Conservation (phyloP, 2,888 invertebrate genomes). For the Nebria salina region DNA sequence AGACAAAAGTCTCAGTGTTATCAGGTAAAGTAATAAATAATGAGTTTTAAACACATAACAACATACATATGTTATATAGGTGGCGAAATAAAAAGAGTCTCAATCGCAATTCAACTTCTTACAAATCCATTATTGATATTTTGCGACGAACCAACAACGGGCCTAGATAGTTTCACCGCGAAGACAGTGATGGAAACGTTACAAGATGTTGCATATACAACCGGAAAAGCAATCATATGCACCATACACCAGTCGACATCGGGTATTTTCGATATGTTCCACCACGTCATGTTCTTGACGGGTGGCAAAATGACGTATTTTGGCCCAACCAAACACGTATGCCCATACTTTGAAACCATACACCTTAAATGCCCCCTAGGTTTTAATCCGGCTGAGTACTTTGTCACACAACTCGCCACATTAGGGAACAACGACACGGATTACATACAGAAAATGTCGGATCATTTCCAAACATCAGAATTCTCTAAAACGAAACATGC, state of each 20-base stretch:
- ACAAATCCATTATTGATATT: constrained; percentile 90
- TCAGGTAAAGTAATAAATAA: constrained; percentile 68
- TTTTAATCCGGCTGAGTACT: constrained; percentile 89
- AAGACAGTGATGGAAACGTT: constrained; percentile 79
- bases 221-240: constrained; percentile 83
- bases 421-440: constrained; percentile 59
- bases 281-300: constrained; percentile 79
- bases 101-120: constrained; percentile 86
- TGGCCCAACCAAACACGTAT: constrained; percentile 77
- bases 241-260: constrained; percentile 94
- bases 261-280: constrained; percentile 84
- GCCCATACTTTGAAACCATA: constrained; percentile 61
- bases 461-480: constrained; percentile 66
- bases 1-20: constrained; percentile 78
- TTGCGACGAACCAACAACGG: constrained; percentile 94
- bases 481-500: constrained; percentile 52
- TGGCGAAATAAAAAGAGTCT: constrained; percentile 86
- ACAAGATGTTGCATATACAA: constrained; percentile 67
- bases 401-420: constrained; percentile 71
- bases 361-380: constrained; percentile 75
- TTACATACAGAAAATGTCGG: constrained; percentile 64
- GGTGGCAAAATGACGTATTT: constrained; percentile 82
- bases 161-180: constrained; percentile 90
- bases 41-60: background rate
- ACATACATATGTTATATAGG: constrained; percentile 65